Evolutionary conservation across 2,113 vertebrate species (phyloP), one percentile per base, ranked within the genome.

Genomic region (Grus americana): DNA sequence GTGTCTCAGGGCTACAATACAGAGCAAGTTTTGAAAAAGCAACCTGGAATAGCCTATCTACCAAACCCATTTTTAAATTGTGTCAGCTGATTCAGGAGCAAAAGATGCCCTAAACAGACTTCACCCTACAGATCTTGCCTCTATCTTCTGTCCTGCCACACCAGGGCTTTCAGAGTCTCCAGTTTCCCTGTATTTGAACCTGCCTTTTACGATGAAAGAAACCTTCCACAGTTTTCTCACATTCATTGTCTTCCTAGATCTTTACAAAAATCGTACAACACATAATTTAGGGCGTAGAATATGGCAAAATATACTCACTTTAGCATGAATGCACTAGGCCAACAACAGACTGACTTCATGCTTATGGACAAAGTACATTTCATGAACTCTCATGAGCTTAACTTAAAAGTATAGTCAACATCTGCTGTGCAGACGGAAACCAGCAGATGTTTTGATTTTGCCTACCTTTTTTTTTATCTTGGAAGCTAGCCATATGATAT

Each of bases 371-470:
- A 87, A 93, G 55, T 46, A 57, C 29, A 42, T 62, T 83, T 78
- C 67, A 46, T 42, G 40, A 85, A 92, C 40, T 92, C 73, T 89
- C 52, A 85, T 44, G 27, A 92, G 65, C 44, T 79, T 79, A 91
- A 70, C 47, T 84, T 91, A 34, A 75, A 92, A 97, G 65, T 13
- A 13, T 78, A 81, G 36, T 79, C 78, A 92, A 95, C 95, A 95
- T 96, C 89, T 97, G 94, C 78, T 85, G 44, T 34, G 30, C 87
- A 96, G 90, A 93, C 22, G 1, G 70, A 89, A 36, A 92, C 68
- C 32, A 87, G 81, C 94, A 97, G 92, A 95, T 95, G 90, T 95
- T 97, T 96, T 95, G 54, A 88, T 88, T 94, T 94, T 96, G 36
- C 81, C 49, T 95, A 79, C 34, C 50, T 90, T 79, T 92, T 66